Evolutionary conservation across 2,888 invertebrate species (phyloP).

Genomic region (Stegophylla sp.): DNA sequence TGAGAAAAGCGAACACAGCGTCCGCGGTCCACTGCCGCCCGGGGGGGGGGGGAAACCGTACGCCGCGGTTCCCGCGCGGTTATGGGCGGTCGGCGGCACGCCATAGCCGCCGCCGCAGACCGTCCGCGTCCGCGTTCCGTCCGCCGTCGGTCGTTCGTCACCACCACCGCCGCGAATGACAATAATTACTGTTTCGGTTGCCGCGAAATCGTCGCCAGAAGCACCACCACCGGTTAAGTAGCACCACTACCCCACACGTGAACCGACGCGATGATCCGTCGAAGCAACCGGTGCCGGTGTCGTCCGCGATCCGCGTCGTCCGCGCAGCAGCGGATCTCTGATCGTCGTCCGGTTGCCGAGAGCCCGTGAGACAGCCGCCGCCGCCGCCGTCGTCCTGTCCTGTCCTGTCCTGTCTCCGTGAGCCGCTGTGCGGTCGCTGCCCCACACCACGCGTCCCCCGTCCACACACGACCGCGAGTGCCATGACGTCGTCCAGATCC

Average conservation of each 20-base stretch:
- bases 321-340: not conserved
- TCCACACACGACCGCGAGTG: not conserved
- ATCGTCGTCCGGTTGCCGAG: not conserved
- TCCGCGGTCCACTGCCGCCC: not conserved
- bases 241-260: too few species aligned
- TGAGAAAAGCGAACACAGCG: not conserved
- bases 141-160: not conserved
- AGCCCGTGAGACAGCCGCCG: not conserved
- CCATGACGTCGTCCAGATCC: not conserved
- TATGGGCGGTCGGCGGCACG: constrained; percentile 28
- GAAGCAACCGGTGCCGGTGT: constrained; percentile 50
- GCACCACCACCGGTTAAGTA: not conserved
- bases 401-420: not conserved
- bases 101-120: constrained; percentile 2
- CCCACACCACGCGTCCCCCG: too few species aligned
- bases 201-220: not conserved
- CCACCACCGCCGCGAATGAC: not conserved
- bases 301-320: constrained; percentile 1
- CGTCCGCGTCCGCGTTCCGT: not conserved
- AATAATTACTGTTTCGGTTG: not conserved
- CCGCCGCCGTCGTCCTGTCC: not conserved
- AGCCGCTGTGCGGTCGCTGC: not conserved
- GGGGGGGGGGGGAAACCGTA: not conserved
- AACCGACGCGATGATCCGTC: constrained; percentile 5
- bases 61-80: constrained; percentile 14